A percentile compares a stretch with the other conserved stretches of the same genome.
phyloP scores from a whole-genome alignment of 2,113 vertebrate species.

The Anoplopoma fimbria region DNA sequence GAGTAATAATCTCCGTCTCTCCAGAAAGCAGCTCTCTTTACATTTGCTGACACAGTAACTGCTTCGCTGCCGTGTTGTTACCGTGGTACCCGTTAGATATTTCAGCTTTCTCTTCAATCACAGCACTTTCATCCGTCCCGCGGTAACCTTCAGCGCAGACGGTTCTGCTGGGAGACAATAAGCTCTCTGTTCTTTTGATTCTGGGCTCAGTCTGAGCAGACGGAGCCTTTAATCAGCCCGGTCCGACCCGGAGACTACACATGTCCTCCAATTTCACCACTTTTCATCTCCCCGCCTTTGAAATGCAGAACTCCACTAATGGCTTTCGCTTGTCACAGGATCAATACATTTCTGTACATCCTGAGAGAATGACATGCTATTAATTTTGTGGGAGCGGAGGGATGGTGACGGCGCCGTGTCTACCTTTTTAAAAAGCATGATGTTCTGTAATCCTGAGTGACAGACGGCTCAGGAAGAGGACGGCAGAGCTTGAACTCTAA shows the following conservation, averaged over 20 bases:
- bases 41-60: conserved; percentile 28
- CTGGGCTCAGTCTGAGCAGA: conserved; percentile 45
- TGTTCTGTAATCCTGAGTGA: conserved; percentile 49
- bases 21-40: conserved; percentile 26
- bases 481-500: conserved; percentile 54
- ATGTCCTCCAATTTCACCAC: conserved; percentile 58
- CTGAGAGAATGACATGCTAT: conserved; percentile 46
- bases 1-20: background rate
- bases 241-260: conserved; percentile 45
- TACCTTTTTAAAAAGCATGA: conserved; percentile 34
- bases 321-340: conserved; percentile 65
- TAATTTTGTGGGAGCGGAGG: conserved; percentile 37
- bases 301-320: conserved; percentile 71
- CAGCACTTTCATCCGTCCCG: conserved; percentile 47
- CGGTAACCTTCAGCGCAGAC: conserved; percentile 53
- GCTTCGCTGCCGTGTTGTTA: conserved; percentile 13
- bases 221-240: conserved; percentile 68
- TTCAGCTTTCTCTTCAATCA: conserved; percentile 31
- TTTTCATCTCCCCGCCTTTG: conserved; percentile 66
- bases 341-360: conserved; percentile 60
- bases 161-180: conserved; percentile 63
- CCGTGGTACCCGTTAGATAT: conserved; percentile 42
- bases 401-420: conserved; percentile 19
- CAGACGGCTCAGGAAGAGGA: conserved; percentile 9
- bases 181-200: conserved; percentile 65